Evolutionary conservation across 2,797 vertebrate genomes (phyloP), one percentile per base, ranked within the genome.

Genomic region (Tolypeutes matacus): DNA sequence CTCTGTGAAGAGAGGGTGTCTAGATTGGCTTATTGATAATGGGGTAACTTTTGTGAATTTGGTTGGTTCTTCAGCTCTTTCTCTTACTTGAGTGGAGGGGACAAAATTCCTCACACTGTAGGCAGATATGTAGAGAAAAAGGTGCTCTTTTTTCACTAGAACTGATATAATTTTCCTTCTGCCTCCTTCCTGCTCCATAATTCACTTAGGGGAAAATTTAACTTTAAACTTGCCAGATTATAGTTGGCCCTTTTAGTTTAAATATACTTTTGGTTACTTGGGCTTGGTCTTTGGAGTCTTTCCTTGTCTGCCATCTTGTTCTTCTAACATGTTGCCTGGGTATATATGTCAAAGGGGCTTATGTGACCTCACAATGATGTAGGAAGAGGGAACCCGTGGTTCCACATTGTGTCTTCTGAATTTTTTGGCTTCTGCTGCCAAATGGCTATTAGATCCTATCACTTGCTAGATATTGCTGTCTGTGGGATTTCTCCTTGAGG

Each of bases 111-210:
- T 88, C 18, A 87, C 1, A 20, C 20, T 49, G 4, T 56, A 13
- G 1, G 20, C 5, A 76, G 29, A 49, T 36, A 0, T 62, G 23
- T 89, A 12, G 89, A 73, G 18, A 56, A 53, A 86, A 91, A 2
- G 53, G 9, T 64, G 12, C 25, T n/a, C 34, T 78, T 36, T 39
- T 62, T 80, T 92, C 7, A n/a, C 36, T 56, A 6, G 65, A 25
- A 75, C 11, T 36, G 8, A 39, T 60, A 2, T 65, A 65, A 49
- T 21, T 92, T 75, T 76, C 18, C 1, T 67, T 36, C 31, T 62
- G 11, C 25, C 2, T 69, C 25, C 31, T 1, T 73, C 12, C 18
- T 8, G 20, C 1, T 7, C 27, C 27, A 1, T 65, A 29, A 0
- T 69, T 87, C n/a, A 87, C n/a, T 2, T 36, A 51, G 12, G 14